A percentile compares a stretch with the other conserved stretches of the same genome.
Evolutionary conservation across 2,113 vertebrate genomes (phyloP).

Genomic region (human (Homo sapiens)): DNA sequence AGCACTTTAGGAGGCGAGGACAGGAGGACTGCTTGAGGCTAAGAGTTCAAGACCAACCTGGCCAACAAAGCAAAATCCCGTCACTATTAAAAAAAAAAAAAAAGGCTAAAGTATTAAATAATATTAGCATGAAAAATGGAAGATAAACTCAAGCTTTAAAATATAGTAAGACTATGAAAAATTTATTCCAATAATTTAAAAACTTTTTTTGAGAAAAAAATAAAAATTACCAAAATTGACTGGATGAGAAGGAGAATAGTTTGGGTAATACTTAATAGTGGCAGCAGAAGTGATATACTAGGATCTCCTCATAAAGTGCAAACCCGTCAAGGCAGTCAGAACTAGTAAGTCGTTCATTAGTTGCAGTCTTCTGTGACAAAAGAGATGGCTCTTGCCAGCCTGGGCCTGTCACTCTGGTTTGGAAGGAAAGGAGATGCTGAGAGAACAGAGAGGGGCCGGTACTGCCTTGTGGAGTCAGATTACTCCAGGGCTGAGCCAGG

Average conservation of each 20-base stretch:
- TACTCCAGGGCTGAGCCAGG: neutral
- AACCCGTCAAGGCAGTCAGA: neutral
- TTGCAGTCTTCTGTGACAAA: neutral
- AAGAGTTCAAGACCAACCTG: neutral
- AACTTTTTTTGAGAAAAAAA: neutral
- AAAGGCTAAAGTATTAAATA: neutral
- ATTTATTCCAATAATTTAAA: neutral
- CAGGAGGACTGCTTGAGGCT: neutral
- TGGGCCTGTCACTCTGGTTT: neutral
- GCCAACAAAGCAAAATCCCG: neutral
- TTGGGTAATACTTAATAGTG: neutral
- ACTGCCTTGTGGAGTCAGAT: neutral
- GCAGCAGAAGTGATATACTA: neutral
- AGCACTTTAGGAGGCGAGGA: neutral
- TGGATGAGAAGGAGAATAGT: neutral
- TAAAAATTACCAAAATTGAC: slow-evolving; percentile 29
- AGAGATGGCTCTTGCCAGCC: neutral
- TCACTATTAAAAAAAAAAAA: neutral
- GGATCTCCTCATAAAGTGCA: neutral
- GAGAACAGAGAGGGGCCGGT: neutral
- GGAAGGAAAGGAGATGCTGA: neutral
- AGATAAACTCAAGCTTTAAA: neutral
- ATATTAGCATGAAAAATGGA: neutral
- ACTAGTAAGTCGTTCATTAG: neutral
- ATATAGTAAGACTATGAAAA: neutral